A percentile compares a stretch with the other conserved stretches of the same genome.
These are phyloP conservation scores for Drosophila leonis DNA, from an alignment of 2,888 invertebrate species.

Conservation along the genomic window DNA sequence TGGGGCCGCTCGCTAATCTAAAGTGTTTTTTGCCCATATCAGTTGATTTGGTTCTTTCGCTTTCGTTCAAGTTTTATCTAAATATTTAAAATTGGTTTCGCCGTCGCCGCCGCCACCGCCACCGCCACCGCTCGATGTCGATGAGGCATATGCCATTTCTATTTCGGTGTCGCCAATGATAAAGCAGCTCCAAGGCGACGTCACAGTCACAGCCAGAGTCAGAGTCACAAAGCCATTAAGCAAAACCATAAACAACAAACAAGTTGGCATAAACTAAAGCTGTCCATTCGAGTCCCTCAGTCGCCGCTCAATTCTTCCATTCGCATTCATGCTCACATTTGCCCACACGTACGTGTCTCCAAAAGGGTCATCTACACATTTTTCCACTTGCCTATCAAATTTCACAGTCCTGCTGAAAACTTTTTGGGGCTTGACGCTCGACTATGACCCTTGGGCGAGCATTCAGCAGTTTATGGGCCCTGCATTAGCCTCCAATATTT, in stretches of 20 bases:
- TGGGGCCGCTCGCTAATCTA: slow-evolving; percentile 65
- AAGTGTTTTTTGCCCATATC: slow-evolving; percentile 64
- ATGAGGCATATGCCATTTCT: slow-evolving; percentile 57
- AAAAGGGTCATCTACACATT: slow-evolving; percentile 31
- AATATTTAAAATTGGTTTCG: slow-evolving; percentile 75
- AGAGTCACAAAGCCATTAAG: slow-evolving; percentile 35
- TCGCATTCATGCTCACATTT: slow-evolving; percentile 3
- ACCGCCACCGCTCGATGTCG: slow-evolving; percentile 28
- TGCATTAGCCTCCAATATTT: slow-evolving; percentile 25
- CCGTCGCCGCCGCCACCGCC: no score
- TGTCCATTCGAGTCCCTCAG: slow-evolving; percentile 37
- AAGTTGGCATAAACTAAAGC: slow-evolving; percentile 20
- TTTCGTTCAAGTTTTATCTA: slow-evolving; percentile 69
- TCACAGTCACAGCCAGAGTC: slow-evolving; percentile 41
- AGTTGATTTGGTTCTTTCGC: slow-evolving; percentile 68
- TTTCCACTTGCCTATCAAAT: slow-evolving; percentile 37
- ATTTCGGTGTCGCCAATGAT: slow-evolving; percentile 53
- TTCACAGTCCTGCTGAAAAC: slow-evolving; percentile 23
- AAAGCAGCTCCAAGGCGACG: slow-evolving; percentile 52
- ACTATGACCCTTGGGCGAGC: slow-evolving; percentile 6
- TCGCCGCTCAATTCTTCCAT: slow-evolving; percentile 44
- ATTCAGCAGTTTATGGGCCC: background rate
- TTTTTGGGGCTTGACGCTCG: no score
- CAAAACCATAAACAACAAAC: slow-evolving; percentile 41
- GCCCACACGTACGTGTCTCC: slow-evolving; percentile 46